These are phyloP conservation scores for Koerneria pararmatus DNA, from an alignment of 2,888 invertebrate species.

Conservation along the genomic window DNA sequence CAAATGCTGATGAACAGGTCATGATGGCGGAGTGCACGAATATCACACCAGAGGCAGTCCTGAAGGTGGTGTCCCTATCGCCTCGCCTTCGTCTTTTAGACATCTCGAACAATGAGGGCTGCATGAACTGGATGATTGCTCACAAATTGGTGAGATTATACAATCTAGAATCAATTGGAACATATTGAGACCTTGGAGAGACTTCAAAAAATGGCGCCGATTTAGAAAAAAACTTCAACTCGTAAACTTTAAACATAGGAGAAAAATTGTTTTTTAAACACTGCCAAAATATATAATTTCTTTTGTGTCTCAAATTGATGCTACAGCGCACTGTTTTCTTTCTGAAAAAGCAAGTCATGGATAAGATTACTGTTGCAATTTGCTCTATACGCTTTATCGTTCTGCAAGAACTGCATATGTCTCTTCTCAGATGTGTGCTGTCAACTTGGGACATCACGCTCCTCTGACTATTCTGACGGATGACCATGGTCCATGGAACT, in stretches of 20 bases:
- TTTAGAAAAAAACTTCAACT: too few relatives aligned
- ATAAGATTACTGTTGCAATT: too few relatives aligned
- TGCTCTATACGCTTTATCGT: too few relatives aligned
- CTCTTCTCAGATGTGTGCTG: conserved; percentile 11
- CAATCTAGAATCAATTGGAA: background rate
- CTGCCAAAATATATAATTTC: too few relatives aligned
- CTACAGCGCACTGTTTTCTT: too few relatives aligned
- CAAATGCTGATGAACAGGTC: too few relatives aligned
- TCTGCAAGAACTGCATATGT: background rate
- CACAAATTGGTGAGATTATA: conserved; percentile 20
- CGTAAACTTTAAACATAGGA: too few relatives aligned
- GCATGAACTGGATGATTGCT: conserved; percentile 27
- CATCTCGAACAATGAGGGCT: conserved; percentile 32
- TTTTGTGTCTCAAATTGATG: too few relatives aligned
- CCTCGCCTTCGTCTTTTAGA: conserved; percentile 30
- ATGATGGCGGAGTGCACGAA: conserved; percentile 34
- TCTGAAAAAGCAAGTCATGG: too few relatives aligned
- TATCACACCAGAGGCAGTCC: conserved; percentile 28
- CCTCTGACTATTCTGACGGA: conserved; percentile 28
- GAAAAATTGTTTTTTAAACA: too few relatives aligned
- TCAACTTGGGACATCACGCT: conserved; percentile 1
- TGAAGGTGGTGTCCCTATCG: conserved; percentile 24
- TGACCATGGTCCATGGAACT: conserved; percentile 28
- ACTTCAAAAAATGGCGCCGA: too few relatives aligned
- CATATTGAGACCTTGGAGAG: too few relatives aligned